Evolutionary conservation across 2,797 vertebrate species (phyloP).

Genomic region (Lithobates pipiens): DNA sequence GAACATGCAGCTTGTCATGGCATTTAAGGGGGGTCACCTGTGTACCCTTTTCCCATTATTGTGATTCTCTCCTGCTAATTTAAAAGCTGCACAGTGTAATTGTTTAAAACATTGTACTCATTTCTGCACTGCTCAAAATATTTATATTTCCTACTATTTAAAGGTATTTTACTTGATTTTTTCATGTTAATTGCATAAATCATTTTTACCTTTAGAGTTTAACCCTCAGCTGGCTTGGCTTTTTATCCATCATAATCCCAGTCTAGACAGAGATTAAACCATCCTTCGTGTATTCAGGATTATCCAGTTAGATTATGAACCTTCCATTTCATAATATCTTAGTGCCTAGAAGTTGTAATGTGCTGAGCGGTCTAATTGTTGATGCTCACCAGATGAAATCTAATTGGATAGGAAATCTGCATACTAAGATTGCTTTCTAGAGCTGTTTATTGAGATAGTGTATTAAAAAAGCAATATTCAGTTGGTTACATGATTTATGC

Average conservation of each 20-base stretch:
- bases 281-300: conserved; percentile 47
- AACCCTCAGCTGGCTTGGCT: conserved; percentile 6
- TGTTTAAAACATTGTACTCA: too few species aligned
- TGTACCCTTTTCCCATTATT: too few species aligned
- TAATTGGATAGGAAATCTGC: conserved; percentile 21
- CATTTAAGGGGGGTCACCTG: too few species aligned
- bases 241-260: conserved; percentile 59
- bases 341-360: conserved; percentile 36
- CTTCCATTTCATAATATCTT: conserved; percentile 42
- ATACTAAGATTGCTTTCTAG: conserved; percentile 4
- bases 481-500: too few species aligned
- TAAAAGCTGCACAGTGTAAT: too few species aligned
- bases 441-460: neutral
- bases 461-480: too few species aligned
- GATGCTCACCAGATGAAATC: conserved; percentile 22
- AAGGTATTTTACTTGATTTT: too few species aligned
- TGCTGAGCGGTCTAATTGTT: conserved; percentile 52
- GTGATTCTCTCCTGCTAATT: too few species aligned
- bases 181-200: neutral
- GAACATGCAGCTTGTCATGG: too few species aligned
- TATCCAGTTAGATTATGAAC: conserved; percentile 56
- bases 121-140: too few species aligned
- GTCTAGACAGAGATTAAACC: conserved; percentile 59
- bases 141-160: too few species aligned
- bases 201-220: conserved; percentile 18